Conservation (phyloP, 2,888 invertebrate genomes). For the Uropetala carovei region DNA sequence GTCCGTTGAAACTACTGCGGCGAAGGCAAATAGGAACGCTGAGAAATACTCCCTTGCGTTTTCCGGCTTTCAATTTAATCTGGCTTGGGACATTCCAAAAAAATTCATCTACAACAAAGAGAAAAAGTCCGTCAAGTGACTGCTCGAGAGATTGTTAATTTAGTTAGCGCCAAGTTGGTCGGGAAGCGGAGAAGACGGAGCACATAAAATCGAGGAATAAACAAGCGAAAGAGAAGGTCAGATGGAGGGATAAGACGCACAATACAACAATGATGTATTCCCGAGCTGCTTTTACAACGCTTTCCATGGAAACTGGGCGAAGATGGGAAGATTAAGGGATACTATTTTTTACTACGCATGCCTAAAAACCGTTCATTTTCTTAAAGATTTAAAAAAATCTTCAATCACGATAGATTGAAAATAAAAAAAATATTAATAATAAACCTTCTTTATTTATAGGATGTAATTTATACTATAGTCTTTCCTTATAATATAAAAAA, state of each 20-base stretch:
- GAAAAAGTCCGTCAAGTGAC: background rate
- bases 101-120: background rate
- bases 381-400: background rate
- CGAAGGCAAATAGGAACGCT: background rate
- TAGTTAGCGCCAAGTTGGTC: background rate
- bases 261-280: constrained; percentile 16
- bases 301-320: constrained; percentile 52
- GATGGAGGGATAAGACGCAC: background rate
- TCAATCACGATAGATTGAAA: too few relatives aligned
- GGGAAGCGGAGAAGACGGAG: background rate
- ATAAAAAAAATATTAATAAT: too few relatives aligned
- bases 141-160: background rate
- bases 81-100: too few relatives aligned
- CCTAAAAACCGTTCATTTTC: background rate
- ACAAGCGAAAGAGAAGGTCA: background rate
- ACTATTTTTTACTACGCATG: background rate
- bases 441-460: too few relatives aligned
- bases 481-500: too few relatives aligned
- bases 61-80: too few relatives aligned
- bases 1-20: background rate
- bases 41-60: background rate
- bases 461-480: too few relatives aligned
- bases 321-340: background rate
- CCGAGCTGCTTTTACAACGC: background rate
- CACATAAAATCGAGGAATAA: background rate